Percentiles rank a stretch among this genome's conserved stretches.
phyloP scores from a whole-genome alignment of 2,113 vertebrate species.

The Eulemur rufifrons region DNA sequence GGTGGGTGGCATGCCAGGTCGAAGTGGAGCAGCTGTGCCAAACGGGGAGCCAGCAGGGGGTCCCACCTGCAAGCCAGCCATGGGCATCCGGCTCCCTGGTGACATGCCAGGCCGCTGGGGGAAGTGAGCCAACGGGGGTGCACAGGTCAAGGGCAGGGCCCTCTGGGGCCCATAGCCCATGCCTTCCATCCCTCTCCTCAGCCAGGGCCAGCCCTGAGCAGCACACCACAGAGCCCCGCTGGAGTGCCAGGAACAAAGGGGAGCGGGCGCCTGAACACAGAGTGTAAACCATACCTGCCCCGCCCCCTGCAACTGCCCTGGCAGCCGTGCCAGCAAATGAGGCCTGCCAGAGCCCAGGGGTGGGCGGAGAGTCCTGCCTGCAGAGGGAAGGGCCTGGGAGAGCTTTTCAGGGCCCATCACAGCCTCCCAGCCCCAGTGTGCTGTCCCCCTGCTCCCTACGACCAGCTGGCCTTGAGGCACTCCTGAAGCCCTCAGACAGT shows the following conservation, averaged over 20 bases:
- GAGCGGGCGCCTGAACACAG: neutral
- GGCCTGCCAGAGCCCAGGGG: neutral
- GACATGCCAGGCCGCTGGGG: conserved; percentile 91
- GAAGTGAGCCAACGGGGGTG: neutral
- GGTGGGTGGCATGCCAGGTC: conserved; percentile 91
- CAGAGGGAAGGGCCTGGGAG: conserved; percentile 18
- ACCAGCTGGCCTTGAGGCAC: neutral
- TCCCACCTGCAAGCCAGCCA: conserved; percentile 90
- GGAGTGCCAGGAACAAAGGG: conserved; percentile 51
- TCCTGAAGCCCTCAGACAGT: neutral
- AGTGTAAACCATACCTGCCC: conserved; percentile 64
- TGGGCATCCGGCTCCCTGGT: conserved; percentile 88
- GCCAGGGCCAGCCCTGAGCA: neutral
- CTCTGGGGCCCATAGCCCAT: neutral
- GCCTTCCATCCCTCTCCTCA: neutral
- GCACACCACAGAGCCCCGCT: neutral
- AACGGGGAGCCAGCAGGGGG: conserved; percentile 91
- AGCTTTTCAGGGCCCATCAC: neutral
- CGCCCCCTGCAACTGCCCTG: conserved; percentile 35
- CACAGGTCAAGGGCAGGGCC: conserved; percentile 21
- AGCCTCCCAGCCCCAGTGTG: neutral
- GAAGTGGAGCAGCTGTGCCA: conserved; percentile 88
- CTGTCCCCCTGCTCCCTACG: neutral
- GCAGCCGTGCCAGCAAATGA: conserved; percentile 9
- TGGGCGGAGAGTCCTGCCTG: neutral